Evolutionary conservation across 2,888 invertebrate genomes (phyloP), one percentile per base, ranked within the genome.

Genomic region (Norana najaformis): DNA sequence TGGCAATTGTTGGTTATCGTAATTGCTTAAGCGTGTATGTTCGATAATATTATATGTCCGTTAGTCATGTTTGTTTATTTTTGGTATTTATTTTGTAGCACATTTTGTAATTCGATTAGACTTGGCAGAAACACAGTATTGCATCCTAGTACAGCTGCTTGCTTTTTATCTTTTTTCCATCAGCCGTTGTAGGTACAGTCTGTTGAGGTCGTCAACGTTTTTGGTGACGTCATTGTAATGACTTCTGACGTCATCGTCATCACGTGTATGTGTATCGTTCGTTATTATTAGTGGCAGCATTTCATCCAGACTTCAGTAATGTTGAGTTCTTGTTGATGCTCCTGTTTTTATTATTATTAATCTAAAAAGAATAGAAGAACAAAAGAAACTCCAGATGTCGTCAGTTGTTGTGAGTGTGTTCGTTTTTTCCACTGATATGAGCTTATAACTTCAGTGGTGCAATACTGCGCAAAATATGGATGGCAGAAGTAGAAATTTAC

Each of bases 71-170:
- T 69, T 69, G 30, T 30, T 69, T 69, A 69, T 69, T 69, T 69
- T 69, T n/a, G n/a, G 69, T 69, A 69, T 69, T 69, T 69, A 69
- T 69, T 69, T n/a, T 69, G 69, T 69, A 69, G 69, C 69, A n/a
- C 30, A 69, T 69, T 69, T 69, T 69, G 30, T 69, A 69, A 69
- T 69, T 69, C 69, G 11, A 69, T 69, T 69, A 69, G 69, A 69
- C 69, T 69, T 69, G 13, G 69, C 69, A 69, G 69, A 47, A 47
- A 69, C 69, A n/a, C 69, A 69, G 69, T 69, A 69, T 69, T 69
- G 69, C 69, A 69, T n/a, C 69, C 69, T 13, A 69, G 69, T n/a
- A 69, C 69, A 69, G 69, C 69, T 69, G 69, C 69, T 69, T 69
- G 69, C 69, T 69, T 69, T 69, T 69, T 69, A 69, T 8, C 69